Evolutionary conservation across 2,797 vertebrate species (phyloP).

Genomic region (Lithobates pipiens): DNA sequence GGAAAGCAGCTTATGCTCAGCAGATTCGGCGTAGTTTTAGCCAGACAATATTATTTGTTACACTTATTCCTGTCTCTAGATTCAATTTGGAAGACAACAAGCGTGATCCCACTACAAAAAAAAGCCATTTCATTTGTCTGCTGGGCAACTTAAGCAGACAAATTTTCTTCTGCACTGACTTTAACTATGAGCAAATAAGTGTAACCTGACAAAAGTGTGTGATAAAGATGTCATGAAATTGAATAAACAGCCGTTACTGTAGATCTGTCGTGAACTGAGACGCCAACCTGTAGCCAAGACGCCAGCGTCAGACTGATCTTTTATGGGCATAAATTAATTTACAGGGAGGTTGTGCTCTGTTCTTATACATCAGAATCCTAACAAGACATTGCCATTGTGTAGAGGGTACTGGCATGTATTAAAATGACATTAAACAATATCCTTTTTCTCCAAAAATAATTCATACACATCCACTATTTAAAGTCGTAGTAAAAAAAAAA

Average conservation of each 20-base stretch:
- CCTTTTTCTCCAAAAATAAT: too few relatives aligned
- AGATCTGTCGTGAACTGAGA: slow-evolving; percentile 26
- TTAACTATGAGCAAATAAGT: slow-evolving; percentile 34
- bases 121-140: slow-evolving; percentile 25
- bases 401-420: too few relatives aligned
- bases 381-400: slow-evolving; percentile 61
- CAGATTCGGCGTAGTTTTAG: slow-evolving; percentile 5
- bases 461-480: too few relatives aligned
- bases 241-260: slow-evolving; percentile 32
- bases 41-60: slow-evolving; percentile 21
- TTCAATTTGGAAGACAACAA: slow-evolving; percentile 24
- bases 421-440: too few relatives aligned
- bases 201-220: slow-evolving; percentile 24
- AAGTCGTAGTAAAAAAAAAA: too few relatives aligned
- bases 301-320: slow-evolving; percentile 55
- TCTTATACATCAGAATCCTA: slow-evolving; percentile 67
- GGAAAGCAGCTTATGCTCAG: not conserved
- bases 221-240: slow-evolving; percentile 45
- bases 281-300: slow-evolving; percentile 31
- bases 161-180: slow-evolving; percentile 6
- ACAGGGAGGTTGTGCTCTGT: slow-evolving; percentile 63
- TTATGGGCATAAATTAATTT: slow-evolving; percentile 63
- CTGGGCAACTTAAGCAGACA: slow-evolving; percentile 11
- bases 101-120: slow-evolving; percentile 1
- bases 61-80: slow-evolving; percentile 6